Base-by-base conservation (phyloP, 2,113 vertebrate genomes). In the Gorilla gorilla region DNA sequence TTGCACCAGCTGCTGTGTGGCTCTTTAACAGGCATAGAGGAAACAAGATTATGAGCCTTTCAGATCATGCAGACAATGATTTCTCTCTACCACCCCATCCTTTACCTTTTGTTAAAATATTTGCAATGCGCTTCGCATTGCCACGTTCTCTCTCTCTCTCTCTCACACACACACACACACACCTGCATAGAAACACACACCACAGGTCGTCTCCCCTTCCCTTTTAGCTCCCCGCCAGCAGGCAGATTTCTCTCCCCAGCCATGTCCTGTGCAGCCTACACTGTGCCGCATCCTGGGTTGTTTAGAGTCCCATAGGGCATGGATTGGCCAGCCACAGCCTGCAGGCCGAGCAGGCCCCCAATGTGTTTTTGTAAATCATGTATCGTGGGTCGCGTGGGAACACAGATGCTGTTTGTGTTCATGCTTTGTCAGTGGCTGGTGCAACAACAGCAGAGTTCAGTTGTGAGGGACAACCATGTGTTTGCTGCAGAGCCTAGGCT, bases 61-160 rank as follows among this genome's bases (percentile, higher is more conserved):
- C 38, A 35, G 52, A 8, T 10, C 14, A 3, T 3, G 1, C 32
- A 25, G 45, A 7, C 1, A 4, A 23, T 20, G 25, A 8, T 55
- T 68, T 82, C n/a, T 55, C 48, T 43, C 22, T 6, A 38, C 25
- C 18, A 40, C 6, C 52, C 7, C 5, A 1, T 30, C 43, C 55
- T 83, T 50, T 57, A 8, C 23, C 73, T 57, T 30, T 22, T 18
- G 7, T 50, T 43, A 48, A 32, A 27, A 3, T 64, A 32, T 30
- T 27, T 55, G 16, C 9, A 1, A 0, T 1, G 27, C 32, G 48
- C 68, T 38, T 64, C 6, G 0, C 3, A 1, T 20, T 13, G 12
- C 73, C 59, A 2, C 22, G 3, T 40, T 75, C n/a, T 76, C 6
- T 38, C 9, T 55, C 20, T 2, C 30, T 30, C 35, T 40, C 40